Base-by-base conservation (phyloP, 2,888 invertebrate genomes). In the Scotopteryx bipunctaria region DNA sequence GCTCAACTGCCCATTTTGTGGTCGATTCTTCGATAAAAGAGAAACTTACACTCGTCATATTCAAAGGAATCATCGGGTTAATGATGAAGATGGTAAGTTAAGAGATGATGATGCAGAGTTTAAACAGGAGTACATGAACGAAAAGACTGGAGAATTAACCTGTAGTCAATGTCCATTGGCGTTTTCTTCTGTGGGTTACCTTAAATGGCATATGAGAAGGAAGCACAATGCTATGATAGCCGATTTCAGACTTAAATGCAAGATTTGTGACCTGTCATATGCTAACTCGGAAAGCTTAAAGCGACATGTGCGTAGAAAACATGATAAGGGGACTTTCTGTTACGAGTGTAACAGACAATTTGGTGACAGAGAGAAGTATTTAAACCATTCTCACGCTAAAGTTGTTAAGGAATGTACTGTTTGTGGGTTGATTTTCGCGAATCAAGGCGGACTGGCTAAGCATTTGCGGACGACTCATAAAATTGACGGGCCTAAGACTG, bases 261-360 rank as follows among this genome's bases (percentile, higher is more conserved):
- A 76, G 38, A 80, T 88, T 48, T 90, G 90, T 54, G 82, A 83
- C 51, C 64, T 90, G n/a, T 88, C 88, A 0, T 90, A 89, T 33
- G 79, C 87, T 49, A 89, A 86, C 63, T 76, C 86, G n/a, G 87
- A 88, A 42, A 90, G 90, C 56, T 67, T 90, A 1, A 88, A 88
- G 58, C 67, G 87, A 2, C 90, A 90, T 57, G 75, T 89, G 0
- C 66, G 82, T 36, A 71, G 89, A 43, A 90, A 89, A 71, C 90
- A 90, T 19, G 83, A 82, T 4, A 66, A 71, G n/a, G 80, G 77
- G 0, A 76, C 81, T 0, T 72, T 76, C 42, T 88, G 89, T 54
- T 80, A 81, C 16, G 78, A 82, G 3, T 89, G 89, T 52, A 83
- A 83, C 42, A 86, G 81, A 62, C 78, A 83, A 42, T 90, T 88